phyloP scores from a whole-genome alignment of 2,113 vertebrate genomes.

The Trachemys scripta region DNA sequence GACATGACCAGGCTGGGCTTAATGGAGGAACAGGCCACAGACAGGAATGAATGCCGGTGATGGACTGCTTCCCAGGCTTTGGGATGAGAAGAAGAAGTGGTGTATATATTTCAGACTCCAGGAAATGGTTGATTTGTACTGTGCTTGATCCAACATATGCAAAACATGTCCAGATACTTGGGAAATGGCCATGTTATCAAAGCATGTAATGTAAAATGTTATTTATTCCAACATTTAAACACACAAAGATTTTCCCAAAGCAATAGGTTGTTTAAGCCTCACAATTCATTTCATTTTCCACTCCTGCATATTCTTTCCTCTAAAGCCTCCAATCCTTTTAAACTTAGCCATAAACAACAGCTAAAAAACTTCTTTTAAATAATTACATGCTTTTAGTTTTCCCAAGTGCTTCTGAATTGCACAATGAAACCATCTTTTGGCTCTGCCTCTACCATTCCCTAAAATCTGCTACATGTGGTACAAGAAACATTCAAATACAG shows the following conservation, averaged over 20 bases:
- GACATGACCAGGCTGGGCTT: background rate
- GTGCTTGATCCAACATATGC: background rate
- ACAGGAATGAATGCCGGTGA: background rate
- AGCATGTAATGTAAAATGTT: background rate
- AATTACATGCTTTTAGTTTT: background rate
- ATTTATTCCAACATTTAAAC: background rate
- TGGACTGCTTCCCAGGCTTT: background rate
- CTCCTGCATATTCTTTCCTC: background rate
- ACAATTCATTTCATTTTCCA: too few relatives aligned
- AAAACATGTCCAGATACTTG: background rate
- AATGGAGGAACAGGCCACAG: background rate
- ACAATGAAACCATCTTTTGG: background rate
- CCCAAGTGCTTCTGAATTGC: background rate
- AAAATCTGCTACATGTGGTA: background rate
- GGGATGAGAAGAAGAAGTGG: background rate
- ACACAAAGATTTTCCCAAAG: background rate
- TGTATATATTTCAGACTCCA: background rate
- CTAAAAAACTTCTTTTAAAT: background rate
- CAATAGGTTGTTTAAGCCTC: background rate
- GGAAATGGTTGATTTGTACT: background rate
- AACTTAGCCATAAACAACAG: background rate
- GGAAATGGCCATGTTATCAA: background rate
- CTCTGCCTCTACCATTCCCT: background rate
- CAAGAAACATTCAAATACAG: background rate
- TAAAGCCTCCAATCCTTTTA: background rate